Evolutionary conservation across 2,888 invertebrate species (phyloP).

Genomic region (Therioaphis trifolii): DNA sequence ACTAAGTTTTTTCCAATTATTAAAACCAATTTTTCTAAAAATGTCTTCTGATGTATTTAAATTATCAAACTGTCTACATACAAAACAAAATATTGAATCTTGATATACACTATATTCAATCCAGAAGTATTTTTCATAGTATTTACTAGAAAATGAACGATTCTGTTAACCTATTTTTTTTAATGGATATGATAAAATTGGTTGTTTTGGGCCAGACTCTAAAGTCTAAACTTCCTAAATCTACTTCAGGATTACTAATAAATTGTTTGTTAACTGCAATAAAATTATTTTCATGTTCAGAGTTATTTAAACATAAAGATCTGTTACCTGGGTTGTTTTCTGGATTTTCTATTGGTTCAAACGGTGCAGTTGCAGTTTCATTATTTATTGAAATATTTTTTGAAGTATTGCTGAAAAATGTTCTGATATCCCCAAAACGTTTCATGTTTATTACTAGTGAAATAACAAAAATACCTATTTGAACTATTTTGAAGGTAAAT

Average conservation of each 20-base stretch:
- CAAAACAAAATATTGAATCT: background rate
- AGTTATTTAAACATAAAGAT: constrained; percentile 19
- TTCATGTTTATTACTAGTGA: constrained; percentile 17
- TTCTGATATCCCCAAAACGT: constrained; percentile 16
- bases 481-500: background rate
- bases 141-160: too few relatives aligned
- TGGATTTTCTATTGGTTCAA: constrained; percentile 23
- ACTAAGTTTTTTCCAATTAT: constrained; percentile 22
- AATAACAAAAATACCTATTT: background rate
- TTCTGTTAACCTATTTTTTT: background rate
- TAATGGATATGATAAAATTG: background rate
- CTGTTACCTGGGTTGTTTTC: constrained; percentile 12
- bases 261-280: background rate
- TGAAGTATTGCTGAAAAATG: constrained; percentile 18
- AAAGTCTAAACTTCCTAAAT: constrained; percentile 16
- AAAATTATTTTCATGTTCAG: constrained; percentile 9
- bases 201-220: constrained; percentile 7
- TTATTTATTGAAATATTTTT: constrained; percentile 31
- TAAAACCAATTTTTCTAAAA: constrained; percentile 13
- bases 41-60: constrained; percentile 23
- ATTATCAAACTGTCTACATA: constrained; percentile 29
- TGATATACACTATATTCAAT: too few relatives aligned
- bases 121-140: too few relatives aligned
- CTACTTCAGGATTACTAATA: background rate
- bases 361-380: too few relatives aligned